Base-by-base conservation (phyloP, 2,888 invertebrate species). In the Deilephila porcellus region DNA sequence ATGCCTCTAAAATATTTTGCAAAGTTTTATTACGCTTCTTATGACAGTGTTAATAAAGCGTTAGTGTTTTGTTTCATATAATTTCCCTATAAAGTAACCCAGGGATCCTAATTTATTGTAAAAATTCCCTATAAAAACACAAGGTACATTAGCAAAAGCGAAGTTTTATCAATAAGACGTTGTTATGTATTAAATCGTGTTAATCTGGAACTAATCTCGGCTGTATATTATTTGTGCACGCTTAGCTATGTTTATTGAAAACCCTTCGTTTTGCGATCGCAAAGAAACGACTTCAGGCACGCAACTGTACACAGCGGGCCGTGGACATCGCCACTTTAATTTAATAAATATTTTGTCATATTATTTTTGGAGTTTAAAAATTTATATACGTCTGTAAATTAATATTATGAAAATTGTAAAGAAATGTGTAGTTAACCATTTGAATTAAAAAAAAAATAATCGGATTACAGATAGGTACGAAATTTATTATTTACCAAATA, bases 201-300 rank as follows among this genome's bases (percentile, higher is more conserved):
- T 90, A 89, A 91, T 91, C 91, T 92, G 80, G 70, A 79, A 75
- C 81, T 84, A 88, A 90, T 90, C 90, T 89, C 85, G 83, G 83
- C 80, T 72, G 72, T 73, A 67, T 59, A 73, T 73, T 67, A 73
- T 67, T 78, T 60, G 70, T 71, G 72, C 77, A 74, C 73, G 71
- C 73, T 73, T 74, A 70, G 81, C 85, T 93, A 88, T 93, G 92
- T 92, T 92, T 93, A 93, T 93, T 92, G 93, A 93, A 91, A 93
- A 88, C 93, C 93, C 92, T 92, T 91, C 85, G 91, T 87, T 86
- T 81, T 90, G 89, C 90, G 91, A 93, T 93, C 91, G 90, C 89
- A 90, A 93, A 93, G 93, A 91, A 94, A 94, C 93, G 91, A 93
- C 93, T 92, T 92, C 73, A 82, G 85, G 86, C 94, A 94, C 94